These are phyloP conservation scores for Trilocha varians DNA, from an alignment of 2,888 invertebrate genomes.

Conservation along the genomic window DNA sequence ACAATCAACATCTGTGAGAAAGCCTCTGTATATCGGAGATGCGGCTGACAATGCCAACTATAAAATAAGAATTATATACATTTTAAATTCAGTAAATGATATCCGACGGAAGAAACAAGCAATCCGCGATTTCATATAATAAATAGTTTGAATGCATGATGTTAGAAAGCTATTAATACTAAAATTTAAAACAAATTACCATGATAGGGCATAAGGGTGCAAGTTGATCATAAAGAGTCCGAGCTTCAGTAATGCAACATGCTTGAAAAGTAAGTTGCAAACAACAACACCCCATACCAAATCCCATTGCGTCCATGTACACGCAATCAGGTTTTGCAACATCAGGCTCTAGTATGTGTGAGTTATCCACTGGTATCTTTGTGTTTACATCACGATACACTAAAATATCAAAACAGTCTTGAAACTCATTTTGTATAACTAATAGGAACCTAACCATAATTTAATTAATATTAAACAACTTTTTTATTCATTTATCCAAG, in stretches of 20 bases:
- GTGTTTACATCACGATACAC: conserved; percentile 94
- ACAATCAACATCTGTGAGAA: conserved; percentile 95
- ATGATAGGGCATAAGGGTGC: conserved; percentile 97
- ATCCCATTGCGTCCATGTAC: conserved; percentile 99
- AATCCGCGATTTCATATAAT: no score
- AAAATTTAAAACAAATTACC: conserved; percentile 62
- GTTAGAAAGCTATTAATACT: not conserved
- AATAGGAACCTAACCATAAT: no score
- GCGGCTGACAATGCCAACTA: conserved; percentile 97
- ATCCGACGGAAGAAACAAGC: no score
- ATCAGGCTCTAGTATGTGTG: conserved; percentile 70
- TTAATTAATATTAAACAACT: no score
- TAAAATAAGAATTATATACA: not conserved
- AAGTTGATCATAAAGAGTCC: conserved; percentile 96
- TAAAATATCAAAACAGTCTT: conserved; percentile 39
- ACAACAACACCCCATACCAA: conserved; percentile 99
- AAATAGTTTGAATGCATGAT: no score
- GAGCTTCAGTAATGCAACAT: conserved; percentile 95
- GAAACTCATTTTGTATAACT: not conserved
- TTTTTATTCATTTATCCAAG: no score
- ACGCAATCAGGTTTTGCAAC: conserved; percentile 91
- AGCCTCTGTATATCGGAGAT: conserved; percentile 94
- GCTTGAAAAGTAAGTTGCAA: conserved; percentile 97
- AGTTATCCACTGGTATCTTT: conserved; percentile 86
- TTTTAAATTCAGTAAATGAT: no score